Evolutionary conservation across 2,113 vertebrate genomes (phyloP).

Genomic region (Lonchura striata): DNA sequence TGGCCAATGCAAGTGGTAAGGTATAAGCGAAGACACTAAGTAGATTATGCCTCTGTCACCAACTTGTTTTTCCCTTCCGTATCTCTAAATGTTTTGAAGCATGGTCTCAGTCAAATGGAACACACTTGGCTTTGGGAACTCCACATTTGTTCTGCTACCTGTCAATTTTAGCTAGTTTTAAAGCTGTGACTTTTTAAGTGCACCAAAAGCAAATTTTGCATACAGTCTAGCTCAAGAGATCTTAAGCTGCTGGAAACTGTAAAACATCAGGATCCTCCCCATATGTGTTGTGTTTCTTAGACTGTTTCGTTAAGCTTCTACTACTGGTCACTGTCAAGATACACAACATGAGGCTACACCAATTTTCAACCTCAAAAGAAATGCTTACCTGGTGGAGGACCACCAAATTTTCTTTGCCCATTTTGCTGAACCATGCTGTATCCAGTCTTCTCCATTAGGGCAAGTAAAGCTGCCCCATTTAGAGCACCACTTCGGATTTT

Average conservation of each 20-base stretch:
- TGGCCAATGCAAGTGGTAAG: not conserved
- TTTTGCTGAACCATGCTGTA: constrained; percentile 94
- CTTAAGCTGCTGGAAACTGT: not conserved
- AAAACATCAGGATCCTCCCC: not conserved
- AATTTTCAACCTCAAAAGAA: not conserved
- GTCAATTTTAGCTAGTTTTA: not conserved
- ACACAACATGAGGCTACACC: not conserved
- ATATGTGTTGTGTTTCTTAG: not conserved
- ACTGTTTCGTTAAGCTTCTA: not conserved
- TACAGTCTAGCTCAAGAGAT: not conserved
- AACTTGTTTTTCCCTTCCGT: not conserved
- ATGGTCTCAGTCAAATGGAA: not conserved
- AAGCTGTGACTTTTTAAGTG: not conserved
- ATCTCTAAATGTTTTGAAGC: not conserved
- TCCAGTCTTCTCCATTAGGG: constrained; percentile 87
- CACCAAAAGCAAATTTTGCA: not conserved
- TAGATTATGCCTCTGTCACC: not conserved
- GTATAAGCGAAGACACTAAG: not conserved
- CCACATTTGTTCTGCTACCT: not conserved
- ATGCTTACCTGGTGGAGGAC: constrained; percentile 89
- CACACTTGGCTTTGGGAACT: not conserved
- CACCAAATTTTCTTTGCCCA: constrained; percentile 94
- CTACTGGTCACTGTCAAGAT: not conserved
- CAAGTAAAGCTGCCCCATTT: constrained; percentile 83
- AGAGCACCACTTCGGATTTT: constrained; percentile 67